Base-by-base conservation (phyloP, 1,140 invertebrate genomes). In the Lepidostoma basale region DNA sequence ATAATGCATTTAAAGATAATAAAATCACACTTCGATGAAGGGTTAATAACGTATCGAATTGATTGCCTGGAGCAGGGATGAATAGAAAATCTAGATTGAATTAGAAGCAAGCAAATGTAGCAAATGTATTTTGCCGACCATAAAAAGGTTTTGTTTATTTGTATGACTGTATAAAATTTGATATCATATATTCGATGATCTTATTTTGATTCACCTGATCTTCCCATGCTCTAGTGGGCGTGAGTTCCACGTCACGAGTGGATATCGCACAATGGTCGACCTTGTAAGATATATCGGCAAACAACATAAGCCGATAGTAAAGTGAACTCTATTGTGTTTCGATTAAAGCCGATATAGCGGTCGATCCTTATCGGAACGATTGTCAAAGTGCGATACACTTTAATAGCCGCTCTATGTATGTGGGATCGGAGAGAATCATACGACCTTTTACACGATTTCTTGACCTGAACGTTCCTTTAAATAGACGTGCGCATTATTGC, bases 381-480 rank as follows among this genome's bases (percentile, higher is more conserved):
- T 54, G 49, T 54, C 49, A 54, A 54, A 54, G 49, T 54, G 49
- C 49, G 49, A 54, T 54, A 54, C 26, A 54, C 49, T 54, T 54
- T 54, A 54, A 54, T 54, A 28, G n/a, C 49, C 28, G 28, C 18
- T 30, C n/a, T 54, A 54, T 30, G 49, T 54, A 14, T 54, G 49
- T 28, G 49, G 4, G 16, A n/a, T 54, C 49, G 49, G n/a, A 3
- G 28, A n/a, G 30, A 54, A 16, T 20, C 49, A 2, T 3, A 20
- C 33, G 49, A 54, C 49, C 49, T 28, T 54, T 28, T 26, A 3
- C 16, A 30, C n/a, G 30, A 54, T 54, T 1, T 12, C 3, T 54
- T 54, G 49, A 54, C 49, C 49, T 20, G n/a, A 30, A 14, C 49
- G 8, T 23, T 2, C 9, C 33, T 36, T 36, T 36, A 36, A 36